Conservation (phyloP, 1,140 invertebrate species). For the Melanaphis sacchari region DNA sequence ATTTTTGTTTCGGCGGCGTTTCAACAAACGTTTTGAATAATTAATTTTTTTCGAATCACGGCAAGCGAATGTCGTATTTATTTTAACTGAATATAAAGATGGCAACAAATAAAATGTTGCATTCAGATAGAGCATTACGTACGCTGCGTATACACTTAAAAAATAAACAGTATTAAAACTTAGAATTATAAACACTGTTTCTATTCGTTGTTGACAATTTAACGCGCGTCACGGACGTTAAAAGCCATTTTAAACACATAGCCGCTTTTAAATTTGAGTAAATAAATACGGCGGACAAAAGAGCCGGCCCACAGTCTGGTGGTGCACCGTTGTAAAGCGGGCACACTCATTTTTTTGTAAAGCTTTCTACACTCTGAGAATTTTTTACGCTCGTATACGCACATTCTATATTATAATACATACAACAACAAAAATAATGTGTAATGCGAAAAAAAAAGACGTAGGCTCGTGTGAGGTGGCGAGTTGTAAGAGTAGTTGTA, state of each 20-base stretch:
- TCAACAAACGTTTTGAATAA: not conserved
- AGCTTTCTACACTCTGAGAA: not conserved
- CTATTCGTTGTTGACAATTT: not conserved
- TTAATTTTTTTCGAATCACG: not conserved
- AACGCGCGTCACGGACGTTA: not conserved
- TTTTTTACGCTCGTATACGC: not conserved
- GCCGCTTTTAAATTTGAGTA: not conserved
- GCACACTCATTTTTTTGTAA: not conserved
- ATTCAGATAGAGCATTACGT: not conserved
- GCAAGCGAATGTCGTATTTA: not conserved
- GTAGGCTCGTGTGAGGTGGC: not conserved
- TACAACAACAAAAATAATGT: not conserved
- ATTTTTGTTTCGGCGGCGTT: not conserved
- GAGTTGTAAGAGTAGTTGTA: not conserved
- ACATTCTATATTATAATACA: not conserved
- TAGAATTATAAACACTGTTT: not conserved
- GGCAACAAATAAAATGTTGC: not conserved
- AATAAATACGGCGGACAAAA: not conserved
- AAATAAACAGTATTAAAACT: slow-evolving; percentile 23
- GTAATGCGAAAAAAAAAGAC: not conserved
- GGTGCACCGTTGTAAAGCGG: too few relatives aligned
- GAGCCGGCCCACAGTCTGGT: not conserved
- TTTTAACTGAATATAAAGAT: not conserved
- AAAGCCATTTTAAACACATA: not conserved
- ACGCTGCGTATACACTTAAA: not conserved